Conservation (phyloP, 2,888 invertebrate genomes). For the Eupithecia inturbata region DNA sequence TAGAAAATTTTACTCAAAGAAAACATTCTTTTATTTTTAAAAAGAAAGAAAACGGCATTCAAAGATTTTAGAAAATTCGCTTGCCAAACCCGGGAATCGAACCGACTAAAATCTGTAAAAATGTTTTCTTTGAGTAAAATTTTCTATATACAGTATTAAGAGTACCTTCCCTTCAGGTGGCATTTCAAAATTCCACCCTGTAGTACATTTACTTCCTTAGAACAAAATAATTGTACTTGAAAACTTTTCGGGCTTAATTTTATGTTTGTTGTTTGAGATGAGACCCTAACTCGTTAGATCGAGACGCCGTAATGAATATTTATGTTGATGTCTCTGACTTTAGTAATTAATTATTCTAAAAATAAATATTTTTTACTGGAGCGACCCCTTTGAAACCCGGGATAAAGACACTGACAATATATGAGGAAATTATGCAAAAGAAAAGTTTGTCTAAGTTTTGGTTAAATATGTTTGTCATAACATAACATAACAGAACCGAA, state of each 20-base stretch:
- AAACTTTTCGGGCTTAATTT: conserved; percentile 7
- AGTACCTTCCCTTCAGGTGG: too few relatives aligned
- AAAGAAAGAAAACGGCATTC: too few relatives aligned
- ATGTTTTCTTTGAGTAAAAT: too few relatives aligned
- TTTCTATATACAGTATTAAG: too few relatives aligned
- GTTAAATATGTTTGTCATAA: too few relatives aligned
- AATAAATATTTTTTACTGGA: conserved; percentile 6
- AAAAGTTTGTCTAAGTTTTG: neutral
- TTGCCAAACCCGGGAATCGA: too few relatives aligned
- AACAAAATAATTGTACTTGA: neutral
- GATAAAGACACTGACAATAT: neutral
- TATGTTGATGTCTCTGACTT: conserved; percentile 40
- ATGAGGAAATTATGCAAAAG: neutral
- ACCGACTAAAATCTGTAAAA: too few relatives aligned
- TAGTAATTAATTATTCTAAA: conserved; percentile 38
- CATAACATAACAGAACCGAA: too few relatives aligned
- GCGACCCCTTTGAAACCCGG: neutral
- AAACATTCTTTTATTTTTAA: too few relatives aligned
- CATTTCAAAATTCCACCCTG: too few relatives aligned
- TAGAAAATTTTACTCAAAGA: too few relatives aligned
- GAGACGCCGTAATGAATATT: conserved; percentile 49
- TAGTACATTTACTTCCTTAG: neutral
- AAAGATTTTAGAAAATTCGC: too few relatives aligned
- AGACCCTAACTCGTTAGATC: conserved; percentile 30
- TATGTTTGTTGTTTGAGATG: conserved; percentile 9